These are phyloP conservation scores for Gryllus longicercus DNA, from an alignment of 2,888 invertebrate species.

Conservation along the genomic window DNA sequence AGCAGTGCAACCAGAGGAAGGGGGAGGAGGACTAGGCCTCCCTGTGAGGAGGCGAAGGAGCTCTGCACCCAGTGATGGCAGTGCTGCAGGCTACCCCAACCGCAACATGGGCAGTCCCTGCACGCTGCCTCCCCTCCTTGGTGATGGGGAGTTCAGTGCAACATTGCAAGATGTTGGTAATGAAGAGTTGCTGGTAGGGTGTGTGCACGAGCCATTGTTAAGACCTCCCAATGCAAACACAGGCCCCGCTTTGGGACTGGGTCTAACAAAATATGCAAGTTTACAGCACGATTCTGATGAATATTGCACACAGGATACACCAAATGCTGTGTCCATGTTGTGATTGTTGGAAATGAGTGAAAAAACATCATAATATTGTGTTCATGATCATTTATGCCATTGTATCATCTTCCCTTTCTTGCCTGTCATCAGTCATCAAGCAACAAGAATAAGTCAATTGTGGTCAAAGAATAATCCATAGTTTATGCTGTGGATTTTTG, in stretches of 20 bases:
- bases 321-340: constrained; percentile 23
- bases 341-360: background rate
- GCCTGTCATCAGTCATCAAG: too few species aligned
- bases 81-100: background rate
- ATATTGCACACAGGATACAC: constrained; percentile 24
- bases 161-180: constrained; percentile 21
- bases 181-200: constrained; percentile 24
- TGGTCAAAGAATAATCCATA: too few species aligned
- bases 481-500: too few species aligned
- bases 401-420: too few species aligned
- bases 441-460: too few species aligned
- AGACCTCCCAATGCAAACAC: constrained; percentile 25
- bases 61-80: background rate
- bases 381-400: too few species aligned
- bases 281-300: constrained; percentile 21
- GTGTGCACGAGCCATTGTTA: constrained; percentile 32
- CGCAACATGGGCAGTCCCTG: background rate
- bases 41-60: constrained; percentile 12
- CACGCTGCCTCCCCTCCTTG: background rate
- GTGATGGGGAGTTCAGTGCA: constrained; percentile 18
- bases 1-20: constrained; percentile 67
- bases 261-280: constrained; percentile 29
- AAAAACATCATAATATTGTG: too few species aligned
- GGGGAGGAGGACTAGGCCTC: constrained; percentile 43
- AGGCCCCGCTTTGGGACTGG: background rate